Percentiles rank a stretch among this genome's conserved stretches.
Evolutionary conservation across 1,140 invertebrate species (phyloP).

Genomic region (Spodoptera frugiperda): DNA sequence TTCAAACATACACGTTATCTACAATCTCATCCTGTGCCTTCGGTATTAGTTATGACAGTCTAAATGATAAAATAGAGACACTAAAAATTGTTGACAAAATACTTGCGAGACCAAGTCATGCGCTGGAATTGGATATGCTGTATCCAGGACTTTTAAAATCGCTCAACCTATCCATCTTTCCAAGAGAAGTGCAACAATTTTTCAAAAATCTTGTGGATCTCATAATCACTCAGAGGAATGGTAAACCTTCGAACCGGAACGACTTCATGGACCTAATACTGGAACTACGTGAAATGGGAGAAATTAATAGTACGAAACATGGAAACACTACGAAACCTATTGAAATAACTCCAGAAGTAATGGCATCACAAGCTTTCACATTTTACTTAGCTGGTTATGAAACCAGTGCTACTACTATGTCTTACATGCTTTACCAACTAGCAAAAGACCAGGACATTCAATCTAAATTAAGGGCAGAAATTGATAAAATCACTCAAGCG

Average conservation of each 20-base stretch:
- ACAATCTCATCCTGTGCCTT: constrained; percentile 87
- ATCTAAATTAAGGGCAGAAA: constrained; percentile 70
- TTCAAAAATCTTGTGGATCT: constrained; percentile 56
- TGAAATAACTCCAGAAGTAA: constrained; percentile 62
- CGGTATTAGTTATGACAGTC: constrained; percentile 84
- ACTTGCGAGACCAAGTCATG: constrained; percentile 45
- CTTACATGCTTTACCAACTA: constrained; percentile 70
- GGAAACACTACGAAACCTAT: constrained; percentile 32
- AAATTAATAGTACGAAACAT: constrained; percentile 41
- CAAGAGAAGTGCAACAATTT: constrained; percentile 51
- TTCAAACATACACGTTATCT: constrained; percentile 77
- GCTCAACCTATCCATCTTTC: constrained; percentile 58
- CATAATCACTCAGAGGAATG: constrained; percentile 54
- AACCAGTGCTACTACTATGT: constrained; percentile 59
- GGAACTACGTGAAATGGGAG: constrained; percentile 55
- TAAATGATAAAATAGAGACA: constrained; percentile 44
- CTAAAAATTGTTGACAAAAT: constrained; percentile 55
- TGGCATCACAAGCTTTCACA: constrained; percentile 71
- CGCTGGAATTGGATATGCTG: constrained; percentile 61
- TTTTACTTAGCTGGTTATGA: constrained; percentile 75
- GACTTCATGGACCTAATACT: constrained; percentile 67
- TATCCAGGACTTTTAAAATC: constrained; percentile 62
- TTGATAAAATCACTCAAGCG: constrained; percentile 70
- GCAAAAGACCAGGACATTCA: constrained; percentile 74
- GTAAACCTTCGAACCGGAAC: constrained; percentile 50